phyloP scores from a whole-genome alignment of 2,113 vertebrate genomes.

The Rhinopomastus cyanomelas region DNA sequence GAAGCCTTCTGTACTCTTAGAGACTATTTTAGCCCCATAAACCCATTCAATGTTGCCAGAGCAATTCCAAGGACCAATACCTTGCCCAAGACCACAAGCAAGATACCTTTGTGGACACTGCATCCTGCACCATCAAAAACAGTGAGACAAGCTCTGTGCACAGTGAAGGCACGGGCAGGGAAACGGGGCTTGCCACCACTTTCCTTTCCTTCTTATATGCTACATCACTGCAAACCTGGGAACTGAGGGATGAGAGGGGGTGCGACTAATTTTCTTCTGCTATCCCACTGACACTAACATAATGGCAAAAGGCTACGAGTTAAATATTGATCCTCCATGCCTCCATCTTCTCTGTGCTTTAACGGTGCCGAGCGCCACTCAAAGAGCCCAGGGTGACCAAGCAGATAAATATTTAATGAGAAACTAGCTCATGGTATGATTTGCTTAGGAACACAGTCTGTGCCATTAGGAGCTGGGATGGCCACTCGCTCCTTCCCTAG shows the following conservation, averaged over 20 bases:
- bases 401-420: constrained; percentile 6
- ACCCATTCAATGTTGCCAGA: neutral
- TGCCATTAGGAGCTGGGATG: neutral
- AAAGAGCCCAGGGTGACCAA: neutral
- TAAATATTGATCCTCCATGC: neutral
- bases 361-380: neutral
- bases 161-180: fast-evolving
- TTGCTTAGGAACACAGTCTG: neutral
- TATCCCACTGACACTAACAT: neutral
- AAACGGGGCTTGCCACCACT: fast-evolving
- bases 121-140: neutral
- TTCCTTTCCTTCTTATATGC: neutral
- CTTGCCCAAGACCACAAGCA: neutral
- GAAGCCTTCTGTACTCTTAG: neutral
- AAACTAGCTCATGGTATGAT: neutral
- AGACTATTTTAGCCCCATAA: neutral
- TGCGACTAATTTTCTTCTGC: neutral
- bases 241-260: neutral
- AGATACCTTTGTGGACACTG: neutral
- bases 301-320: neutral
- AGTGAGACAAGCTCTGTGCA: neutral
- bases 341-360: neutral
- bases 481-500: neutral
- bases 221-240: neutral
- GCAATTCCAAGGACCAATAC: neutral